Evolutionary conservation across 2,113 vertebrate genomes (phyloP).

Genomic region (Macquaria ambigua): DNA sequence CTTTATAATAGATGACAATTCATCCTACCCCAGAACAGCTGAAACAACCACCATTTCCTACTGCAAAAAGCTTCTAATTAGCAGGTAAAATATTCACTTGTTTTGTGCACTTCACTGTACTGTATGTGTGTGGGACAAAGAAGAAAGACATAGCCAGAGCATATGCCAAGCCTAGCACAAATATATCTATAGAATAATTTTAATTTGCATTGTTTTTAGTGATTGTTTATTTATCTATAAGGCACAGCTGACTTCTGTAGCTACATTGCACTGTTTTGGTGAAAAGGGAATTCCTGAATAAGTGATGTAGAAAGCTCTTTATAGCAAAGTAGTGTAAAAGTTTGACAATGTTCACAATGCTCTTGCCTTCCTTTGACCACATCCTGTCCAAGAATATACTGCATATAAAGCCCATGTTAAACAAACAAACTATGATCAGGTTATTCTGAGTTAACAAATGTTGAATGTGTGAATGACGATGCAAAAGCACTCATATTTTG

Average conservation of each 20-base stretch:
- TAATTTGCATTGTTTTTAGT: background rate
- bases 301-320: conserved; percentile 14
- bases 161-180: background rate
- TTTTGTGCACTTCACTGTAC: background rate
- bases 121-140: background rate
- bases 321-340: too few species aligned
- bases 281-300: conserved; percentile 4
- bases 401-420: background rate
- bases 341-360: too few species aligned
- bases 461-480: background rate
- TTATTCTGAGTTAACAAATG: background rate
- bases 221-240: background rate
- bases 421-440: background rate
- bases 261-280: background rate
- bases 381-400: too few species aligned
- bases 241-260: background rate
- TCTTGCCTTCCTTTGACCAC: too few species aligned
- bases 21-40: too few species aligned
- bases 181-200: too few species aligned
- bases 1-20: background rate
- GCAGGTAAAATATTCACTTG: background rate
- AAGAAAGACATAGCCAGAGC: background rate
- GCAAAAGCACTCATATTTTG: background rate
- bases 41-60: background rate
- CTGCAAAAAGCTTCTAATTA: background rate